phyloP scores from a whole-genome alignment of 2,888 invertebrate species.

The Drosophila stalkeri region DNA sequence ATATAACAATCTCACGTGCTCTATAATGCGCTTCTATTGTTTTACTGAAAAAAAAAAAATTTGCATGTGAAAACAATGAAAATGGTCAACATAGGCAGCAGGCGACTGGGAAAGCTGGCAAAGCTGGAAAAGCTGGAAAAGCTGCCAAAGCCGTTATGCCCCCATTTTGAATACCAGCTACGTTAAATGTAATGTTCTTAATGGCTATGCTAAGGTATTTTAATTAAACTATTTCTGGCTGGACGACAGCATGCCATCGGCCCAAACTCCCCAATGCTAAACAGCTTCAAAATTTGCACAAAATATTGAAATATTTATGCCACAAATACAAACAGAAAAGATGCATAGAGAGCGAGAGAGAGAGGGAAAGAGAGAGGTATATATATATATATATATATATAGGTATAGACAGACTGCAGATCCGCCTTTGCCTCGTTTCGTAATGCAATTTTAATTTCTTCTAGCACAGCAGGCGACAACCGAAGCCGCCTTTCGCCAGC shows the following conservation, averaged over 20 bases:
- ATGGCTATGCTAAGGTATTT: slow-evolving; percentile 80
- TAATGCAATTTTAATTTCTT: slow-evolving; percentile 81
- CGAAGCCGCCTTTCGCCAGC: slow-evolving; percentile 40
- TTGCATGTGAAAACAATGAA: slow-evolving; percentile 78
- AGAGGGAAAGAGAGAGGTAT: no score
- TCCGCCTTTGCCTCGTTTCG: slow-evolving; percentile 46
- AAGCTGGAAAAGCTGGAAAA: no score
- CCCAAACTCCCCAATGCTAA: slow-evolving; percentile 41
- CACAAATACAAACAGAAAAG: slow-evolving; percentile 43
- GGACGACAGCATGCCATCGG: slow-evolving; percentile 32
- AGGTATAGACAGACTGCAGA: slow-evolving; percentile 33
- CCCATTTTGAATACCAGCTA: slow-evolving; percentile 43
- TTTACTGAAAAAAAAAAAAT: slow-evolving; percentile 46
- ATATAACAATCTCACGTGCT: not conserved
- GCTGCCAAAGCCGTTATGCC: slow-evolving; percentile 37
- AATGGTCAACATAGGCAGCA: slow-evolving; percentile 63
- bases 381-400: not conserved
- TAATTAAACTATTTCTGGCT: slow-evolving; percentile 80
- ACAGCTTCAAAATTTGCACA: slow-evolving; percentile 77
- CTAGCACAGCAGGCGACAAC: slow-evolving; percentile 72
- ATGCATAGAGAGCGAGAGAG: not conserved
- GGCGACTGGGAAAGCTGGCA: not conserved
- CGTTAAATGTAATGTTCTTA: slow-evolving; percentile 70
- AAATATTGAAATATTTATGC: slow-evolving; percentile 78
- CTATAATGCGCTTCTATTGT: slow-evolving; percentile 57